Percentiles rank a stretch among this genome's conserved stretches.
These are phyloP conservation scores for Brachionus rotundiformis DNA, from an alignment of 1,140 invertebrate species.

Conservation along the genomic window DNA sequence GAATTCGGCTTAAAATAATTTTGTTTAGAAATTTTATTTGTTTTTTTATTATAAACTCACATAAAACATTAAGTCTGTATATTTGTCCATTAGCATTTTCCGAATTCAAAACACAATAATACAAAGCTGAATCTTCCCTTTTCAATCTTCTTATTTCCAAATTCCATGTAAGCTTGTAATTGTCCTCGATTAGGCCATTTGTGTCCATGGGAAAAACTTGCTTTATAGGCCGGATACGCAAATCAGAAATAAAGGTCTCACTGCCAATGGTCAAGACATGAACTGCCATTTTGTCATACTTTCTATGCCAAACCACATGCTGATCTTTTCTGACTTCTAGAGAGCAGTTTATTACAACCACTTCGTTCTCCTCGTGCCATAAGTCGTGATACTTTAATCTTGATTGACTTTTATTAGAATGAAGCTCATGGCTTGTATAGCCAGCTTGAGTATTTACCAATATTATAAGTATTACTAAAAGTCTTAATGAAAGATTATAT, in stretches of 20 bases:
- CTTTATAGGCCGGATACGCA: conserved; percentile 33
- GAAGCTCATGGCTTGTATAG: neutral
- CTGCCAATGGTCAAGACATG: conserved; percentile 49
- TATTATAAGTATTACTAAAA: neutral
- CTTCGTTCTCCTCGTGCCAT: conserved; percentile 12
- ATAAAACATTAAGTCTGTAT: conserved; percentile 45
- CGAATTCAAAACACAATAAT: conserved; percentile 50
- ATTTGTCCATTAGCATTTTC: conserved; percentile 50
- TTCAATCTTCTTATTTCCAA: conserved; percentile 35
- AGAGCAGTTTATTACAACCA: conserved; percentile 39
- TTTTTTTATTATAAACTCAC: neutral
- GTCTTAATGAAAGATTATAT: neutral
- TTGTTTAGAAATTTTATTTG: neutral
- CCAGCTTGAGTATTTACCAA: neutral
- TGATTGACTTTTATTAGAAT: neutral
- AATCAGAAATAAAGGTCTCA: conserved; percentile 51
- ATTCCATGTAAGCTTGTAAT: conserved; percentile 48
- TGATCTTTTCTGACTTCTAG: conserved; percentile 35
- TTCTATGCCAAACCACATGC: conserved; percentile 47
- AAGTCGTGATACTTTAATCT: neutral
- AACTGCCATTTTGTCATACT: conserved; percentile 48
- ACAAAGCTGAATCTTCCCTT: conserved; percentile 29
- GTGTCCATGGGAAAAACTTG: neutral
- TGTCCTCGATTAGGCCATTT: neutral
- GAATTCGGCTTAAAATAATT: conserved; percentile 30